Percentiles rank a stretch among this genome's conserved stretches.
phyloP scores from a whole-genome alignment of 2,797 vertebrate genomes.

The Catostomus latipinnis region DNA sequence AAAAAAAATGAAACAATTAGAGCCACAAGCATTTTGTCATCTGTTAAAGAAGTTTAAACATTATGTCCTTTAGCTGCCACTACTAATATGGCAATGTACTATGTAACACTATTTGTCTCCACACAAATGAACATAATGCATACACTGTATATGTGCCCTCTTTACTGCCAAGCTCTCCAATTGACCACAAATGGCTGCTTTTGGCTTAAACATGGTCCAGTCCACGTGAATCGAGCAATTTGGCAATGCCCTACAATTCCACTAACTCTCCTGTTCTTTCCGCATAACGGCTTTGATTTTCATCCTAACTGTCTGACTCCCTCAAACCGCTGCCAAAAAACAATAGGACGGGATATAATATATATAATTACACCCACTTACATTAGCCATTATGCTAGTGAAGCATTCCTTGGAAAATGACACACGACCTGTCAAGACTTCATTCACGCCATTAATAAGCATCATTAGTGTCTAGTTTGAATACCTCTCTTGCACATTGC shows the following conservation, averaged over 20 bases:
- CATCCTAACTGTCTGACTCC: slow-evolving; percentile 86
- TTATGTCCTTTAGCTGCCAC: slow-evolving; percentile 24
- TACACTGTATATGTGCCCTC: slow-evolving; percentile 6
- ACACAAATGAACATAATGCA: slow-evolving; percentile 8
- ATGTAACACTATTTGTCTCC: slow-evolving; percentile 50
- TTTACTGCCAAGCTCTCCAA: slow-evolving; percentile 58
- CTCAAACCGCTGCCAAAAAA: slow-evolving; percentile 98
- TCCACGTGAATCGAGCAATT: slow-evolving; percentile 53
- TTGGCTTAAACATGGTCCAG: slow-evolving; percentile 71
- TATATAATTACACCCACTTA: slow-evolving; percentile 99
- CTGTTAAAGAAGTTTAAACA: slow-evolving; percentile 42
- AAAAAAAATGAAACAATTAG: slow-evolving; percentile 62
- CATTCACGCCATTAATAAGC: slow-evolving; percentile 99
- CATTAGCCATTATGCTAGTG: slow-evolving; percentile 97
- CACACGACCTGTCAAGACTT: slow-evolving; percentile 99
- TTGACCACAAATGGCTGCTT: slow-evolving; percentile 75
- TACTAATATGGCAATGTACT: slow-evolving; percentile 32
- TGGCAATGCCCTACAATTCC: slow-evolving; percentile 48
- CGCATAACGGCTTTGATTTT: slow-evolving; percentile 80
- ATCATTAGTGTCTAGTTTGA: slow-evolving; percentile 99
- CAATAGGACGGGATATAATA: slow-evolving; percentile 97
- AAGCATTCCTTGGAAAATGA: slow-evolving; percentile 91
- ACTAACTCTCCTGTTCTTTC: slow-evolving; percentile 68
- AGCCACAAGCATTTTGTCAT: slow-evolving; percentile 54
- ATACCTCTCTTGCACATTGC: slow-evolving; percentile 99